Base-by-base conservation (phyloP, 2,113 vertebrate genomes). In the Datnioides undecimradiatus region DNA sequence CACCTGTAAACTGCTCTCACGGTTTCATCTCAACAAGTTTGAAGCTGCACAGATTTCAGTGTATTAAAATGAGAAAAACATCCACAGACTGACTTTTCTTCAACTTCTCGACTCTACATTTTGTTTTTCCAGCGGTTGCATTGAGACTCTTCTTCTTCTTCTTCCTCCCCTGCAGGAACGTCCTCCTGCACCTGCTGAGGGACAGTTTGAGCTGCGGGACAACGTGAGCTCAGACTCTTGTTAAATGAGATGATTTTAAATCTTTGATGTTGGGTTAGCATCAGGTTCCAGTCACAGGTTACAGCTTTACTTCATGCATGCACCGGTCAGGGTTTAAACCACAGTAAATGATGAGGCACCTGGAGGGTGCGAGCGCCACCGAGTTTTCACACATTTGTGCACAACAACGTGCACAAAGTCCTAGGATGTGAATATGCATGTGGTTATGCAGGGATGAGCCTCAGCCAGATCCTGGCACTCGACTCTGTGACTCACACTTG, bases 351-450 rank as follows among this genome's bases (percentile, higher is more conserved):
- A 43, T 52, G 58, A 51, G 31, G 49, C 65, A 21, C 45, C 33
- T 58, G 58, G 34, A 58, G 41, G 29, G 34, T 52, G n/a, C 21
- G 76, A 23, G 54, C 12, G 43, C 36, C 25, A 76, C 5, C 52
- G 52, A 25, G 9, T 72, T 58, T 68, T 79, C 69, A 66, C 63
- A 70, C 55, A 36, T 63, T 62, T 6, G 14, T 58, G 36, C 48
- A 49, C 12, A 65, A 25, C 21, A 58, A 21, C 60, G 67, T 23
- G 58, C 59, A 45, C 16, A 31, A n/a, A 72, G 33, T 49, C 68
- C 29, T 65, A n/a, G 55, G 46, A 54, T 38, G 38, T 84, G 78
- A 70, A 73, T 82, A 86, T 80, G 70, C 38, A 84, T 76, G 74
- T 7, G 48, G 5, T 76, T 69, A 60, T 41, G 73, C 34, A 64